Evolutionary conservation across 1,140 invertebrate species (phyloP).

Genomic region (Frieseomelitta varia): DNA sequence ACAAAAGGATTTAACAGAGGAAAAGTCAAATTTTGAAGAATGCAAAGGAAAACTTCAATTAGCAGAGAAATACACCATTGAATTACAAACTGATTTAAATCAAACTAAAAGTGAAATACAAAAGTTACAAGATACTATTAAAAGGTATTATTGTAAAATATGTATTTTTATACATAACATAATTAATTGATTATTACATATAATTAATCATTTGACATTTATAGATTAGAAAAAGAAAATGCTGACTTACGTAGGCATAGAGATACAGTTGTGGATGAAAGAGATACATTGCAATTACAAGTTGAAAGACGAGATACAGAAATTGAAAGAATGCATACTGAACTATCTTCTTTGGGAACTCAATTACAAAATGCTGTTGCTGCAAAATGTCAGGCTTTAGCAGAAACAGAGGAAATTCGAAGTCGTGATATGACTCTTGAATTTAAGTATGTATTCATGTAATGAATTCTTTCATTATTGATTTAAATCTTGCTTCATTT

Average conservation of each 20-base stretch:
- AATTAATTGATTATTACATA: not conserved
- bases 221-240: conserved; percentile 83
- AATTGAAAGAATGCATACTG: conserved; percentile 86
- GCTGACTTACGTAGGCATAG: conserved; percentile 83
- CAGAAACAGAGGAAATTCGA: conserved; percentile 90
- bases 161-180: not conserved
- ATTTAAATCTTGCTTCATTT: not conserved
- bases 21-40: conserved; percentile 85
- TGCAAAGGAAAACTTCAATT: conserved; percentile 85
- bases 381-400: conserved; percentile 92
- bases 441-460: conserved; percentile 82
- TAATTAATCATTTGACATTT: conserved; percentile 47
- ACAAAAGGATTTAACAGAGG: conserved; percentile 83
- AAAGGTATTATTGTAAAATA: conserved; percentile 69
- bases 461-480: not conserved
- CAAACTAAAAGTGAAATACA: conserved; percentile 84
- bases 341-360: conserved; percentile 84
- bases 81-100: conserved; percentile 85
- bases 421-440: conserved; percentile 90
- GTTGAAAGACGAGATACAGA: conserved; percentile 87
- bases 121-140: conserved; percentile 84
- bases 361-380: conserved; percentile 87
- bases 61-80: conserved; percentile 84
- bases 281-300: conserved; percentile 87
- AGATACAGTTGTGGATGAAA: conserved; percentile 86